Evolutionary conservation across 2,113 vertebrate genomes (phyloP).

Genomic region (Lichenostomus cassidix): DNA sequence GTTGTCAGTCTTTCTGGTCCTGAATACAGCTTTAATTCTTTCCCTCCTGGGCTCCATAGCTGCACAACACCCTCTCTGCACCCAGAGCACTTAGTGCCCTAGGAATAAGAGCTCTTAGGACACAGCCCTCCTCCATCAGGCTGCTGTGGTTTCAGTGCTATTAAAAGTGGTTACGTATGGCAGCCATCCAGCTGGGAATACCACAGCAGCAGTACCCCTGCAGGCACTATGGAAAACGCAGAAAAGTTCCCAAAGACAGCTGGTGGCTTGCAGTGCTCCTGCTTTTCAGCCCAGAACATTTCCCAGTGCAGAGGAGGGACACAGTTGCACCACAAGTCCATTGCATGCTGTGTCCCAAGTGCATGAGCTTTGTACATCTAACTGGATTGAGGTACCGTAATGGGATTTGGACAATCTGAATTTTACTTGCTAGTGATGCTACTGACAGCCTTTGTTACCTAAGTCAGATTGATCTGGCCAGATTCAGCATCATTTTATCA

Average conservation of each 20-base stretch:
- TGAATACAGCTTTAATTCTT: neutral
- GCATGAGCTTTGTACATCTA: rapidly evolving
- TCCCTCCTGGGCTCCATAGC: neutral
- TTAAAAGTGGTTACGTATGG: neutral
- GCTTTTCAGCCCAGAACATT: neutral
- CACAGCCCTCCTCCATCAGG: neutral
- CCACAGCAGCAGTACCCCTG: neutral
- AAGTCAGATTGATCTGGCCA: neutral
- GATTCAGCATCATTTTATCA: neutral
- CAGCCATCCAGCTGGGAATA: neutral
- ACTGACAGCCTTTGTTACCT: neutral
- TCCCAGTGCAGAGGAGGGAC: neutral
- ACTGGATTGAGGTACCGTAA: rapidly evolving
- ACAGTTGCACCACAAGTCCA: neutral
- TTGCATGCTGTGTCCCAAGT: neutral
- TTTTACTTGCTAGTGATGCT: neutral
- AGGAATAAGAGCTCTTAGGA: neutral
- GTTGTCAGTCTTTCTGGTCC: neutral
- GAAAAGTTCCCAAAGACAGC: neutral
- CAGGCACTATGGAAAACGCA: neutral
- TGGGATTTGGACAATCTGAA: neutral
- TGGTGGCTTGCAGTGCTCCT: neutral
- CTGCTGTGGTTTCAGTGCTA: neutral
- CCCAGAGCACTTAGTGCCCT: neutral
- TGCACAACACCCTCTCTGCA: neutral